Conservation (phyloP, 2,888 invertebrate genomes). For the Dimorphilus gyrociliatus region DNA sequence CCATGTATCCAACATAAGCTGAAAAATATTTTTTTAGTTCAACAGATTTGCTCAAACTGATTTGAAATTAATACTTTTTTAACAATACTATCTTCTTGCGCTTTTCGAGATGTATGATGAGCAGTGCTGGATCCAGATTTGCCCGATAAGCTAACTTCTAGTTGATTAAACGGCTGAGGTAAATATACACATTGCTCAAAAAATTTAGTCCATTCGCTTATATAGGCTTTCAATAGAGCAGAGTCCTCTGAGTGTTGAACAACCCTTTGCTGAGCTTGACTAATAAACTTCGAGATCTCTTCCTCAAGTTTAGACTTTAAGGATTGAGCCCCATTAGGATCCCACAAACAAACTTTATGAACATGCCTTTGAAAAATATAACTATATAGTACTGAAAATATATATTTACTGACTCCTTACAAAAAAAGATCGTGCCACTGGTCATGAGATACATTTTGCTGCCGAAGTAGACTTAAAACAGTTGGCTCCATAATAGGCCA, state of each 20-base stretch:
- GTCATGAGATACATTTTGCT: slow-evolving; percentile 74
- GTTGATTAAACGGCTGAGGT: slow-evolving; percentile 81
- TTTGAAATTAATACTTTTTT: slow-evolving; percentile 53
- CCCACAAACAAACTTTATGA: slow-evolving; percentile 89
- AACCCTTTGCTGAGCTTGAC: slow-evolving; percentile 71
- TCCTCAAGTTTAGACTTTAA: slow-evolving; percentile 71
- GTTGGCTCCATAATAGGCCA: slow-evolving; percentile 90
- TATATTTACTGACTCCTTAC: slow-evolving; percentile 17
- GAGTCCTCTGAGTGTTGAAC: slow-evolving; percentile 82
- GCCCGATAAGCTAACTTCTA: slow-evolving; percentile 67
- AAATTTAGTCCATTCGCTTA: slow-evolving; percentile 93
- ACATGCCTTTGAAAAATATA: slow-evolving; percentile 48
- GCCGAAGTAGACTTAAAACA: slow-evolving; percentile 76
- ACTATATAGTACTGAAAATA: background rate
- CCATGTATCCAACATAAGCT: slow-evolving; percentile 97
- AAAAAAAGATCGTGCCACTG: slow-evolving; percentile 98
- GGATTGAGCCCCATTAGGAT: slow-evolving; percentile 78
- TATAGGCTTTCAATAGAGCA: slow-evolving; percentile 84
- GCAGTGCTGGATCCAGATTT: no score
- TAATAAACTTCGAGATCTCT: slow-evolving; percentile 83
- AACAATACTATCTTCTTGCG: slow-evolving; percentile 73
- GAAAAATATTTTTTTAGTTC: no score
- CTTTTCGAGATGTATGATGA: slow-evolving; percentile 1
- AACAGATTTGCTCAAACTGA: background rate
- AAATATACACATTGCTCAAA: slow-evolving; percentile 93